phyloP scores from a whole-genome alignment of 2,113 vertebrate genomes.

The Mandrillus leucophaeus region DNA sequence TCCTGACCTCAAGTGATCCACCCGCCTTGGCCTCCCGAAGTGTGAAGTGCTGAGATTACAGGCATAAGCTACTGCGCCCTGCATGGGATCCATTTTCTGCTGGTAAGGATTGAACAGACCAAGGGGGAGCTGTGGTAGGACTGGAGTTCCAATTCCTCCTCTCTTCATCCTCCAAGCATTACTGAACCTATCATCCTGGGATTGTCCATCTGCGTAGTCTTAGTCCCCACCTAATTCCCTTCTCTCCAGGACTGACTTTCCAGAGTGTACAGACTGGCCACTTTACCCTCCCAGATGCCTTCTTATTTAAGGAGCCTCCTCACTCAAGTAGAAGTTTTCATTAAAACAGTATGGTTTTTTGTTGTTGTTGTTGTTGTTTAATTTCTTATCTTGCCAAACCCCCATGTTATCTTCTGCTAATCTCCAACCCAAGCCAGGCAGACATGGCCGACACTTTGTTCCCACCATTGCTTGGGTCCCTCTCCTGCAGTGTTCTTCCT shows the following conservation, averaged over 20 bases:
- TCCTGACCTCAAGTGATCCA: too few species aligned
- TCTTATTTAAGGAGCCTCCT: background rate
- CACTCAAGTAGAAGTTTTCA: background rate
- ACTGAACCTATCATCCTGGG: background rate
- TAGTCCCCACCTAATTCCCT: background rate
- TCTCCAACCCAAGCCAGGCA: background rate
- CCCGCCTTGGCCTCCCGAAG: too few species aligned
- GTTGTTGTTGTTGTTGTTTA: background rate
- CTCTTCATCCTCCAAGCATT: background rate
- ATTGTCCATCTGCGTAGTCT: background rate
- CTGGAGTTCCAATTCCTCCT: background rate
- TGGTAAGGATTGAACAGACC: background rate
- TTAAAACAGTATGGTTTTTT: background rate
- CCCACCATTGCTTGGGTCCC: too few species aligned
- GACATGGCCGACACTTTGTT: accelerated
- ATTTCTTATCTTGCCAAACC: background rate
- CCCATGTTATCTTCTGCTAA: background rate
- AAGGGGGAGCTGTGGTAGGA: background rate
- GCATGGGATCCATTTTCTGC: background rate
- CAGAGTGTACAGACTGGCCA: background rate
- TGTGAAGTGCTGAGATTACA: too few species aligned
- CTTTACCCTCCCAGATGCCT: background rate
- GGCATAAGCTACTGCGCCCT: too few species aligned
- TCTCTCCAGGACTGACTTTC: background rate
- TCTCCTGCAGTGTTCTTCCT: background rate